Base-by-base conservation (phyloP, 2,797 vertebrate genomes). In the Brachyrhaphis roseni region DNA sequence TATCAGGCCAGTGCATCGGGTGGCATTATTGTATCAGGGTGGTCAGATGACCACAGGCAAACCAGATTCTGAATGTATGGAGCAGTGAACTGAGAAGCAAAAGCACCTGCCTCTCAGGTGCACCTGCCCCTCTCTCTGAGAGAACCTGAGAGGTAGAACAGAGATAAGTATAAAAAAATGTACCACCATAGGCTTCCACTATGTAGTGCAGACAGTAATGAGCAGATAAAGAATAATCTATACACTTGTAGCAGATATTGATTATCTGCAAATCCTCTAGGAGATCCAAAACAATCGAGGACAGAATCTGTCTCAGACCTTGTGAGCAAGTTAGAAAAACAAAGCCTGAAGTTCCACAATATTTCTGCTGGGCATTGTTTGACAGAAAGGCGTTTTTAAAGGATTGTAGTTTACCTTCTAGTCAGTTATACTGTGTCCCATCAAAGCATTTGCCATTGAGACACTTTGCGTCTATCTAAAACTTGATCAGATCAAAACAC, bases 11-110 rank as follows among this genome's bases (percentile, higher is more conserved):
- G 83, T 80, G 88, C 82, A 91, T 74, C 62, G 85, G 85, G 79
- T 80, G 75, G 90, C 93, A 95, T 94, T 93, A 95, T 92, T 93
- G 82, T 91, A 95, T 92, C 90, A 90, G 79, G 76, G 82, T 88
- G 90, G 91, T 88, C 87, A 90, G 85, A 82, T 90, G 82, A 66
- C 80, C 72, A 84, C 76, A 86, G 85, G 78, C 80, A 4, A 87
- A 82, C 51, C 59, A 49, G 34, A 75, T 86, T 83, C 74, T 85
- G 84, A 81, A 78, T 72, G 62, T 84, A 55, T 34, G 45, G 46
- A 72, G 43, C 66, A 72, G 7, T 72, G 81, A 84, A 81, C 34
- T 77, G 59, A 72, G 64, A 64, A 82, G 70, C 51, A 23, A 75
- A 71, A 78, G 80, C 0, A 77, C n/a, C n/a, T n/a, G n/a, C n/a